Percentiles rank a stretch among this genome's conserved stretches.
Conservation (phyloP, 2,113 vertebrate species). For the Dicerorhinus sumatrensis region DNA sequence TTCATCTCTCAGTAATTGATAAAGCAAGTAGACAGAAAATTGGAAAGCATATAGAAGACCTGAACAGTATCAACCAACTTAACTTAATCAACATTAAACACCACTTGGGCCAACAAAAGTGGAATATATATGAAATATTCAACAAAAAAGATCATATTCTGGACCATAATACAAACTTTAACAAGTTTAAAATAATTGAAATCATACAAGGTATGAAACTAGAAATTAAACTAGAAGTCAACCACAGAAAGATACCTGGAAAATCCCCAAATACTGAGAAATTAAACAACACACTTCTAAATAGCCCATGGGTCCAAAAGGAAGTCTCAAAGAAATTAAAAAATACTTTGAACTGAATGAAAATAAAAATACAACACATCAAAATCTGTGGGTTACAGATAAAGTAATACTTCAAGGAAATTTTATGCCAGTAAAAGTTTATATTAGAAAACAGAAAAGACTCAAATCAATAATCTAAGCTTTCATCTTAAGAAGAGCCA, state of each 20-base stretch:
- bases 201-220: background rate
- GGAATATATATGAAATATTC: slow-evolving; percentile 15
- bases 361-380: background rate
- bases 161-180: background rate
- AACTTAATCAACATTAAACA: slow-evolving; percentile 39
- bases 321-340: background rate
- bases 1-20: background rate
- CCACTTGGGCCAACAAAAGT: background rate
- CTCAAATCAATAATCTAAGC: background rate
- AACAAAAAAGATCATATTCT: background rate
- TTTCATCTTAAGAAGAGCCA: background rate
- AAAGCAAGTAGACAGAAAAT: background rate
- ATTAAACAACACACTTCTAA: background rate
- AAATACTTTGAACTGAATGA: slow-evolving; percentile 17
- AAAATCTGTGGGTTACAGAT: background rate
- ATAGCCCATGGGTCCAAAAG: background rate
- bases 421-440: background rate
- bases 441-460: background rate
- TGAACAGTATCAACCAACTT: background rate
- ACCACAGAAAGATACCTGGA: background rate
- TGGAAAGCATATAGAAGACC: background rate
- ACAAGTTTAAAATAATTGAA: background rate
- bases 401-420: background rate
- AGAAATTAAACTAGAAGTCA: background rate
- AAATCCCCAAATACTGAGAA: background rate